Evolutionary conservation across 2,888 invertebrate genomes (phyloP), one percentile per base, ranked within the genome.

Genomic region (Caenorhabditis panamensis): DNA sequence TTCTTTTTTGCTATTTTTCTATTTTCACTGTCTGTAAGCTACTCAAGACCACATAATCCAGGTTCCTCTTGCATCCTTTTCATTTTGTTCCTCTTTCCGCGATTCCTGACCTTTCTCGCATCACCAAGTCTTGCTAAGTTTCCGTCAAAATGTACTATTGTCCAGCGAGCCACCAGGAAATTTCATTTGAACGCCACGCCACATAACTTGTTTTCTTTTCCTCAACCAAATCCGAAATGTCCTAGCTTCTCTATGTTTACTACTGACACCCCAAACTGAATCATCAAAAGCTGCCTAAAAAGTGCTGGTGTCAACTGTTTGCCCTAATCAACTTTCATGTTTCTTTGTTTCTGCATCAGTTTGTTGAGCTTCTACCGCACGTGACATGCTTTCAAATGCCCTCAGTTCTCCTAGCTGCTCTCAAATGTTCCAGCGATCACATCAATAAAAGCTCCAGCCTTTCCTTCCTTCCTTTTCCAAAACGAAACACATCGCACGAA

Each of bases 151-250:
- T 64, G 64, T 28, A 58, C 64, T 75, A 61, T 75, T 75, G 53
- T 75, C 59, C 37, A 44, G 1, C 31, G 26, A 41, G 36, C 24
- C n/a, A 37, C 44, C 22, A 59, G 66, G 31, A 66, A 75, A 75
- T 75, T 66, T 41, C 28, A 66, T 75, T 75, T 75, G 66, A 66
- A 66, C 66, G 61, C 41, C 53, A 66, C 61, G 66, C 28, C 53
- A 20, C 58, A 61, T 26, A 41, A 41, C 73, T 37, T 51, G 26
- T 41, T 59, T 71, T 49, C 59, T 31, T 31, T 31, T 31, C 9
- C 31, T 31, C 41, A 6, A 11, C 8, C 41, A 41, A 6, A 41
- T 41, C 6, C 54, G 49, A 75, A 64, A 58, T 61, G 28, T 22
- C 51, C 49, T 31, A 20, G 51, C n/a, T 31, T 49, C 24, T 24